Base-by-base conservation (phyloP, 1,140 invertebrate genomes). In the Pogonognathellus flavescens region DNA sequence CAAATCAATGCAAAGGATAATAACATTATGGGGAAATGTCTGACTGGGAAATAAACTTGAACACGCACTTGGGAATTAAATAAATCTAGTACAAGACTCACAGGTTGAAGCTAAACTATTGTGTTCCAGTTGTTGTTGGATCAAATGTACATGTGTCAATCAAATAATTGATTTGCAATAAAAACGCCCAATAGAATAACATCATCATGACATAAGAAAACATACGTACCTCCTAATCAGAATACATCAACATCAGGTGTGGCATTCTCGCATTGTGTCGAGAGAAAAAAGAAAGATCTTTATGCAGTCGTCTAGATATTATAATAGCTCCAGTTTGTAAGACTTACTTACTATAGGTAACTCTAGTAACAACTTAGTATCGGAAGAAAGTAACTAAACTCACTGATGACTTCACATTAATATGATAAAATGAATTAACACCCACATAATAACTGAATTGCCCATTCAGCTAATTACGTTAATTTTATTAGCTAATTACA, bases 101-200 rank as follows among this genome's bases (percentile, higher is more conserved):
- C 62, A 25, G 62, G 53, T 57, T 13, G 9, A 2, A 13, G 11
- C n/a, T 57, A 14, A 80, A 25, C 82, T 83, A 83, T 83, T 83
- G 82, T 83, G 41, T 84, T 84, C 50, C 84, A 41, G 31, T 41
- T 31, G 20, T n/a, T 53, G 82, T 82, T 31, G 70, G 83, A 86
- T 86, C 82, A 84, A 52, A 84, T 86, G 76, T 81, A 81, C 86
- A 84, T 84, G 60, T 86, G 86, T 86, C 86, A 86, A 86, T 86
- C 86, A 86, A 84, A 82, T 84, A n/a, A 82, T 41, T 52, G 25
- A 76, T 60, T 22, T 20, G 80, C 83, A 84, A 84, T 84, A 86
- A 84, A 86, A 86, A 86, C 86, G 86, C 86, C 86, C 86, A 70
- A 86, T 83, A 72, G 83, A 82, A 86, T 83, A 86, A 72, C 80